phyloP scores from a whole-genome alignment of 2,113 vertebrate genomes.

The Lonchura striata region DNA sequence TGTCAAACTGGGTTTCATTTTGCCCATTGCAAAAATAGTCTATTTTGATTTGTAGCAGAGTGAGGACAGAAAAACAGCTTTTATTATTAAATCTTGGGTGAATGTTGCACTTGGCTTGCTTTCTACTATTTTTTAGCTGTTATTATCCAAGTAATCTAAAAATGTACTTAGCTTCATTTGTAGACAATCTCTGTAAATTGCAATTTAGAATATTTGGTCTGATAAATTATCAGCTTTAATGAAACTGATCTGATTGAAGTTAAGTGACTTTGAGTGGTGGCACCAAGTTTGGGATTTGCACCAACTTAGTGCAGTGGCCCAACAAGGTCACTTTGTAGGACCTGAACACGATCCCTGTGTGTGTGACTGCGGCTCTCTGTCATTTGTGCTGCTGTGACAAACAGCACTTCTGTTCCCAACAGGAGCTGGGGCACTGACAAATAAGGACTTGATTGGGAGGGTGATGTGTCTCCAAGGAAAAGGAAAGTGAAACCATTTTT shows the following conservation, averaged over 20 bases:
- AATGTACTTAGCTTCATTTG: not conserved
- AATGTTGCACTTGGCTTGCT: constrained; percentile 11
- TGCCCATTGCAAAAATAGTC: constrained; percentile 56
- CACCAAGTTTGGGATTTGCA: constrained; percentile 48
- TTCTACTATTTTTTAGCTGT: not conserved
- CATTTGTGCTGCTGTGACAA: constrained; percentile 6
- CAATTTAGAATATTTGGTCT: not conserved
- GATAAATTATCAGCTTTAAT: constrained; percentile 33
- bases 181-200: not conserved
- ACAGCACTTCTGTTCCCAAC: constrained; percentile 22
- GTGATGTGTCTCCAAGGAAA: constrained; percentile 21
- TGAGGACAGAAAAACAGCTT: constrained; percentile 47
- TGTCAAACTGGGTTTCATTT: constrained; percentile 35
- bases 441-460: not conserved
- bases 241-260: not conserved
- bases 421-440: not conserved
- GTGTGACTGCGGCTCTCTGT: constrained; percentile 22
- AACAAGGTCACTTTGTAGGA: constrained; percentile 47
- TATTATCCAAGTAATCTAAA: constrained; percentile 9
- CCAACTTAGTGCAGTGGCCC: not conserved
- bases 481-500: not conserved
- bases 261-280: constrained; percentile 48
- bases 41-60: constrained; percentile 38
- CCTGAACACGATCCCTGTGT: not conserved
- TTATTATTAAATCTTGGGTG: not conserved